These are phyloP conservation scores for Suricata suricatta DNA, from an alignment of 2,113 vertebrate species.

Conservation along the genomic window DNA sequence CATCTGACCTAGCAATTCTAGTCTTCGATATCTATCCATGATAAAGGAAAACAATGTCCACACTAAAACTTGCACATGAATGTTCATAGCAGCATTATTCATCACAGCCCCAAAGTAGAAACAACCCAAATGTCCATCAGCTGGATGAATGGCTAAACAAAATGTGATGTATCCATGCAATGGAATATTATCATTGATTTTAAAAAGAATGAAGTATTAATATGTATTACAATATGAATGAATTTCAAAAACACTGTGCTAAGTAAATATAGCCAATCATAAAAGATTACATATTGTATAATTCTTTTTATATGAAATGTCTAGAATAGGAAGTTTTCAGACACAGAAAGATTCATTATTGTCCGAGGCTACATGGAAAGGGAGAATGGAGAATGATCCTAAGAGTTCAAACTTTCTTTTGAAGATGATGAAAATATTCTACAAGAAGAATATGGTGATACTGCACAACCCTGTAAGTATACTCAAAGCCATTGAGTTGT, in stretches of 20 bases:
- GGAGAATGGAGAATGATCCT: background rate
- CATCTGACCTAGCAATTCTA: background rate
- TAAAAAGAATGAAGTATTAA: background rate
- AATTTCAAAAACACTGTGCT: background rate
- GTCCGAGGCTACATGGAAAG: no score
- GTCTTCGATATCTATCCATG: background rate
- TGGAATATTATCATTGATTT: background rate
- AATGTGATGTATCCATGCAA: background rate
- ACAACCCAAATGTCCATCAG: background rate
- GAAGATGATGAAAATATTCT: background rate
- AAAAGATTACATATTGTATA: background rate
- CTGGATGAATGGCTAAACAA: background rate
- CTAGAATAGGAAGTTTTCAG: background rate
- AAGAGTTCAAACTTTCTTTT: background rate
- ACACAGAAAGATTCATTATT: background rate
- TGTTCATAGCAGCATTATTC: background rate
- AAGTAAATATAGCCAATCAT: background rate
- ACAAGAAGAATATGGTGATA: background rate
- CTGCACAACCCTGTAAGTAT: background rate
- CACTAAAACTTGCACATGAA: background rate
- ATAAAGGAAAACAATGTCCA: slow-evolving; percentile 10
- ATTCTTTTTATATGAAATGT: background rate
- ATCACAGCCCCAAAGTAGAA: background rate
- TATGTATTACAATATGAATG: background rate
- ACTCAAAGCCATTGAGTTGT: background rate